Conservation (phyloP, 1,140 invertebrate genomes). For the Papilio polyxenes region DNA sequence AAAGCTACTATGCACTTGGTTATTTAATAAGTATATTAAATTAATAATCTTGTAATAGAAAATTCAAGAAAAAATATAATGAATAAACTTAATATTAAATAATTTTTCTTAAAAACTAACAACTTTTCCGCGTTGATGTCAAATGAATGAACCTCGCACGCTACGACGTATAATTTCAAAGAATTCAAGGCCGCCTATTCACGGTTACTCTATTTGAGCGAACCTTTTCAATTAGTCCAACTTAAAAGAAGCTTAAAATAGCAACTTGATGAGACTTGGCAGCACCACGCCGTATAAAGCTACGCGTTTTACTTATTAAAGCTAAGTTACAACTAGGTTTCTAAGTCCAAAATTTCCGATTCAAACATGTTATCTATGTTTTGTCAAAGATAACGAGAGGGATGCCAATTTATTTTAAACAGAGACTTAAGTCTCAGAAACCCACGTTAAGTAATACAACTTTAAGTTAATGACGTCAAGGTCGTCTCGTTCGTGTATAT, state of each 20-base stretch:
- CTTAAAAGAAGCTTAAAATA: slow-evolving; percentile 21
- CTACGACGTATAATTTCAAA: slow-evolving; percentile 18
- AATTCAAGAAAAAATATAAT: background rate
- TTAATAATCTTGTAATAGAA: background rate
- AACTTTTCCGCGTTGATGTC: background rate
- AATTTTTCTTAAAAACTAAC: background rate
- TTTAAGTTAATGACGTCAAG: too few species aligned
- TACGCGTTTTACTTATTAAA: background rate
- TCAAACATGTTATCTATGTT: too few species aligned
- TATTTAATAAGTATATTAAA: too few species aligned
- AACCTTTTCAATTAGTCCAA: slow-evolving; percentile 20
- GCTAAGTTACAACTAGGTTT: background rate
- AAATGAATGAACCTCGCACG: slow-evolving; percentile 4
- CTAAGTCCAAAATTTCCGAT: too few species aligned
- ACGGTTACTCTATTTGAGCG: slow-evolving; percentile 9
- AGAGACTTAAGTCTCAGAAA: too few species aligned
- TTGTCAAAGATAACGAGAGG: too few species aligned
- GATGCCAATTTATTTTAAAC: too few species aligned
- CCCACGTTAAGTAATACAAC: too few species aligned
- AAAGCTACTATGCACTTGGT: background rate
- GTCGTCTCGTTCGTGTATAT: too few species aligned
- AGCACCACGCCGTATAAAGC: background rate
- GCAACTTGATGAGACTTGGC: slow-evolving; percentile 12
- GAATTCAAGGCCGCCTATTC: slow-evolving; percentile 15
- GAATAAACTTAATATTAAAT: background rate